phyloP scores from a whole-genome alignment of 2,888 invertebrate genomes.

The Peribatodes rhomboidaria region DNA sequence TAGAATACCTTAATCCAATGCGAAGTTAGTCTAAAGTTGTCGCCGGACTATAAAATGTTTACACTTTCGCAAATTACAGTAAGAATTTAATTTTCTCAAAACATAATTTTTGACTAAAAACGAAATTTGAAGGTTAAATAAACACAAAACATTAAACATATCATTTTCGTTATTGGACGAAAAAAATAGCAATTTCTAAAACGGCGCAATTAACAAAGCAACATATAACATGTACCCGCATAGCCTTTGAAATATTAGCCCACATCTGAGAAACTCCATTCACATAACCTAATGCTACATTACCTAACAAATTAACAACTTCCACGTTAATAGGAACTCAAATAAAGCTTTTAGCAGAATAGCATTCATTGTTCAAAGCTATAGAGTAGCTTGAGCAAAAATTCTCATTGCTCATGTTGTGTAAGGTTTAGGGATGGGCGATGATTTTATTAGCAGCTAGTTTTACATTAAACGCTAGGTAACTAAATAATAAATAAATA shows the following conservation, averaged over 20 bases:
- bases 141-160: too few relatives aligned
- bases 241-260: conserved; percentile 38
- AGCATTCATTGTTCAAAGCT: conserved; percentile 54
- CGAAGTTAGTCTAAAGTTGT: too few relatives aligned
- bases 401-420: conserved; percentile 58
- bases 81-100: too few relatives aligned
- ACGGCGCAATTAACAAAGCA: conserved; percentile 4
- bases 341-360: conserved; percentile 56
- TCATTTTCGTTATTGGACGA: too few relatives aligned
- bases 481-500: too few relatives aligned
- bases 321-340: conserved; percentile 68
- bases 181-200: conserved; percentile 2
- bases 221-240: conserved; percentile 10
- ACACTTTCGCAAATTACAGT: too few relatives aligned
- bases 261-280: conserved; percentile 45
- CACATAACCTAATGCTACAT: conserved; percentile 45
- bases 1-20: too few relatives aligned
- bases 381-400: conserved; percentile 71
- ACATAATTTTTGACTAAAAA: too few relatives aligned
- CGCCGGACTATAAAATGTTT: too few relatives aligned
- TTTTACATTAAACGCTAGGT: too few relatives aligned
- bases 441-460: too few relatives aligned
- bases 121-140: neutral
- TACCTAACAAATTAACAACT: conserved; percentile 62
- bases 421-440: conserved; percentile 13